A percentile compares a stretch with the other conserved stretches of the same genome.
phyloP scores from a whole-genome alignment of 2,797 vertebrate genomes.

The Takifugu rubripes region DNA sequence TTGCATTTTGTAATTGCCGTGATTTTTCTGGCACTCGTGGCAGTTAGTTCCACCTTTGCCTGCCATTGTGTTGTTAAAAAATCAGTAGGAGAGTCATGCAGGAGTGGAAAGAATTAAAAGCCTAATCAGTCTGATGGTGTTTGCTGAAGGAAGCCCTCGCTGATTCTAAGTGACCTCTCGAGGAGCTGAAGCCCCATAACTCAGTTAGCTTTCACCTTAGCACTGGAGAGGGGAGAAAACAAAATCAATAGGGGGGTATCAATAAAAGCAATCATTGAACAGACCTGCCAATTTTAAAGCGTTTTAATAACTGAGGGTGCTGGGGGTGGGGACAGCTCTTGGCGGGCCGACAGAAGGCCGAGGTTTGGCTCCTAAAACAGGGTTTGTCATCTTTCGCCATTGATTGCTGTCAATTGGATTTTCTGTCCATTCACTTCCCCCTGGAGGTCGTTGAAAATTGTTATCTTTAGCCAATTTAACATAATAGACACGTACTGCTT shows the following conservation, averaged over 20 bases:
- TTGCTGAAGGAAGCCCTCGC: slow-evolving; percentile 47
- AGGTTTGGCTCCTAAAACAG: slow-evolving; percentile 33
- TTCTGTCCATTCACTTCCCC: slow-evolving; percentile 45
- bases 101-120: slow-evolving; percentile 38
- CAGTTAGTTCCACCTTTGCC: slow-evolving; percentile 48
- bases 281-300: slow-evolving; percentile 46
- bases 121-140: slow-evolving; percentile 61
- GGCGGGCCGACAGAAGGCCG: slow-evolving; percentile 28
- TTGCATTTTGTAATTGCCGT: slow-evolving; percentile 11
- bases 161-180: slow-evolving; percentile 66
- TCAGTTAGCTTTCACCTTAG: slow-evolving; percentile 65
- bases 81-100: slow-evolving; percentile 46
- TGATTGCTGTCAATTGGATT: slow-evolving; percentile 54
- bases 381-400: slow-evolving; percentile 55
- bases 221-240: slow-evolving; percentile 30
- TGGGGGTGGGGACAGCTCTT: slow-evolving; percentile 16
- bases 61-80: slow-evolving; percentile 33
- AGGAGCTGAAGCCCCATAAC: slow-evolving; percentile 56
- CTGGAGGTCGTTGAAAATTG: slow-evolving; percentile 54
- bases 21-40: slow-evolving; percentile 17
- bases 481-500: slow-evolving; percentile 37
- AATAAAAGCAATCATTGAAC: slow-evolving; percentile 62
- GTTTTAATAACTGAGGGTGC: slow-evolving; percentile 44
- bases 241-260: slow-evolving; percentile 64
- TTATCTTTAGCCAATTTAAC: slow-evolving; percentile 48